Evolutionary conservation across 2,888 invertebrate species (phyloP).

Genomic region (Esperia sulphurella): DNA sequence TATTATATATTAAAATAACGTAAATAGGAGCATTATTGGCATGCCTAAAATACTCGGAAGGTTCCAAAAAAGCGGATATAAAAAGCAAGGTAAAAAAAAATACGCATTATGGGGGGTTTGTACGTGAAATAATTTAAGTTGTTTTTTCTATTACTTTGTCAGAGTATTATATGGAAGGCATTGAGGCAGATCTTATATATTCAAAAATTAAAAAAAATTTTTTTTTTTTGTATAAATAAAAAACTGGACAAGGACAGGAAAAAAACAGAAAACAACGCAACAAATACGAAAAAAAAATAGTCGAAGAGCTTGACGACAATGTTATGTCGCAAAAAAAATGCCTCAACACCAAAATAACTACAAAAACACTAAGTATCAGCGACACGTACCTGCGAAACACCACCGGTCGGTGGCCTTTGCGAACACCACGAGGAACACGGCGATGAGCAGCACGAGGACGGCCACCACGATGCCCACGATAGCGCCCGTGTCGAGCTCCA

Average conservation of each 20-base stretch:
- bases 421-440: conserved; percentile 83
- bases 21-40: conserved; percentile 26
- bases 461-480: conserved; percentile 89
- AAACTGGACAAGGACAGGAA: not conserved
- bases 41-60: conserved; percentile 39
- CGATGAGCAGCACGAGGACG: conserved; percentile 81
- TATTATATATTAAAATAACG: conserved; percentile 3
- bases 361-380: not conserved
- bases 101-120: not conserved
- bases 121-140: too few relatives aligned
- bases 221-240: too few relatives aligned
- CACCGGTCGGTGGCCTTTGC: conserved; percentile 90
- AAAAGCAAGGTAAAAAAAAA: conserved; percentile 28
- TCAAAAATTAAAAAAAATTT: too few relatives aligned
- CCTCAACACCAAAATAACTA: not conserved
- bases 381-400: conserved; percentile 91
- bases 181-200: not conserved
- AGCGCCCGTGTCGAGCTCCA: conserved; percentile 85
- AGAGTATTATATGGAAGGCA: too few relatives aligned
- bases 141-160: too few relatives aligned
- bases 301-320: not conserved
- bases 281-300: not conserved
- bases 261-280: not conserved
- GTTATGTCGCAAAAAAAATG: not conserved
- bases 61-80: conserved; percentile 29